Evolutionary conservation across 2,888 invertebrate genomes (phyloP), one percentile per base, ranked within the genome.

Genomic region (Tanypteryx hageni): DNA sequence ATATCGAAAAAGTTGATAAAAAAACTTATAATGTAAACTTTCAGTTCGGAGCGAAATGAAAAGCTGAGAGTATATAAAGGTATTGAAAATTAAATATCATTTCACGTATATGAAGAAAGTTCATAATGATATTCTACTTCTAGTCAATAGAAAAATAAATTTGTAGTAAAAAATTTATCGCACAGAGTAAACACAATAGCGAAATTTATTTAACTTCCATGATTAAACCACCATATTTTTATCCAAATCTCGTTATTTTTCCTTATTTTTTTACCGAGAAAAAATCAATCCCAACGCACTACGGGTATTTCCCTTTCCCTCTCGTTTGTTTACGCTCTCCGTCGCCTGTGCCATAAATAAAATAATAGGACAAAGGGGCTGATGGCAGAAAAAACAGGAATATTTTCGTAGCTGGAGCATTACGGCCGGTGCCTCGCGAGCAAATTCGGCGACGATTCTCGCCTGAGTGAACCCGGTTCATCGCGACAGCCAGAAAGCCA

Each of bases 261-360:
- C 89, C 44, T 22, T 64, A 59, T 89, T 44, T 44, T 44, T 44
- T 44, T 5, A 44, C 31, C 18, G 1, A 56, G 44, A 18, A 64
- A 64, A 86, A 64, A 68, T 44, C 64, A 89, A 18, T 68, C 59
- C 64, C 44, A 11, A 44, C 89, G 44, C 31, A 59, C 13, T 27
- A 59, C 61, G 22, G 86, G 44, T 89, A 61, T 44, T 64, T 64
- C 89, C 56, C 44, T 64, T 68, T 89, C 64, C 31, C 18, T 89
- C 64, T 16, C 31, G 64, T 64, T 89, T 89, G 64, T 89, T 89
- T 89, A 44, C n/a, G 61, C 89, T 68, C 56, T 31, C 89, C 68
- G n/a, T 27, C 64, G 31, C 64, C 44, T 9, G 64, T 16, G 64
- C 44, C 44, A 64, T 89, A 89, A 64, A 89, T 89, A 89, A 64